phyloP scores from a whole-genome alignment of 2,113 vertebrate genomes.

The Anguilla japonica region DNA sequence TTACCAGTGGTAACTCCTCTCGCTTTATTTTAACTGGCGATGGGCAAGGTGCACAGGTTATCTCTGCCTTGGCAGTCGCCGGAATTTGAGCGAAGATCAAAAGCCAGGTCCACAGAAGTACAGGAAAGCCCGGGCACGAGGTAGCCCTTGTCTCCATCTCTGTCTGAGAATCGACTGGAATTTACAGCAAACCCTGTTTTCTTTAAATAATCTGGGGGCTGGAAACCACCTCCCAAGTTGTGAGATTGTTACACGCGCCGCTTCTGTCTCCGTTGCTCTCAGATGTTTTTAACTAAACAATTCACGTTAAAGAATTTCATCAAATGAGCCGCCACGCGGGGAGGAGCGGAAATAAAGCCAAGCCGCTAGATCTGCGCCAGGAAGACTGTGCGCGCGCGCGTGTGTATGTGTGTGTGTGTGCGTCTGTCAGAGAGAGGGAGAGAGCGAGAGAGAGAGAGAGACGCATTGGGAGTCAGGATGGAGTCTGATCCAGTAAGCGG shows the following conservation, averaged over 20 bases:
- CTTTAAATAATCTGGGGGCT: conserved; percentile 8
- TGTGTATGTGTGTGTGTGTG: neutral
- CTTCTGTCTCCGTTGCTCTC: conserved; percentile 12
- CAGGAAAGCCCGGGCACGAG: conserved; percentile 52
- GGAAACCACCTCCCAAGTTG: conserved; percentile 35
- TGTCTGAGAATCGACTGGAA: neutral
- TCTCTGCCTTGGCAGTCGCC: conserved; percentile 49
- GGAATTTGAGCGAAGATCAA: conserved; percentile 51
- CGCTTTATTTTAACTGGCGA: conserved; percentile 43
- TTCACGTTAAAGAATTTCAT: conserved; percentile 66
- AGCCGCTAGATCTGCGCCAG: conserved; percentile 23
- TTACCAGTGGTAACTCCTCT: conserved; percentile 49
- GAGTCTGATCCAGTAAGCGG: neutral
- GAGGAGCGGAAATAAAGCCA: conserved; percentile 64
- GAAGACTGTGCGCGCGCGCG: neutral
- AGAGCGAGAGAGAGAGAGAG: neutral
- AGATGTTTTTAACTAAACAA: conserved; percentile 67
- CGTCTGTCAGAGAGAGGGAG: neutral
- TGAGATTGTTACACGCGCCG: conserved; percentile 39
- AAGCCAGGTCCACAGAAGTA: conserved; percentile 67
- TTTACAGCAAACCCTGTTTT: conserved; percentile 28
- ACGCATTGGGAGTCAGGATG: neutral
- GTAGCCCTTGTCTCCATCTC: conserved; percentile 54
- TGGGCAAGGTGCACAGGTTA: conserved; percentile 57
- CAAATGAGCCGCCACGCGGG: conserved; percentile 63